Evolutionary conservation across 2,888 invertebrate species (phyloP).

Genomic region (Ischnus inquisitorius): DNA sequence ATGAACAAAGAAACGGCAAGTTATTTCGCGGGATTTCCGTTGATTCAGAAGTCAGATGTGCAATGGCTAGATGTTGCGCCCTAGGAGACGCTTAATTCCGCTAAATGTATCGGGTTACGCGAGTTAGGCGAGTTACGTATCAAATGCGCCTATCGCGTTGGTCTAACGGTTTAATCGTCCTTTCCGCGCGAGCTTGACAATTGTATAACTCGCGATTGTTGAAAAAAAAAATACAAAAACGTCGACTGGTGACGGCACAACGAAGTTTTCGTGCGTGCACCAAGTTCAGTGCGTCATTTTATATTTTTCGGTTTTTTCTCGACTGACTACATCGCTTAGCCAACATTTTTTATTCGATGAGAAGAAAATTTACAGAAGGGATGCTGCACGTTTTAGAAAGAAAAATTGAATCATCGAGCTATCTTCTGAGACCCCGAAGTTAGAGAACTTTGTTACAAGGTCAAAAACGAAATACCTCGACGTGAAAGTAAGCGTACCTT

Average conservation of each 20-base stretch:
- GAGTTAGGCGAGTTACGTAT: constrained; percentile 35
- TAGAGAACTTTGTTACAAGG: no score
- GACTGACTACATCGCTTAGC: no score
- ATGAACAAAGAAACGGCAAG: constrained; percentile 11
- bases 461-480: no score
- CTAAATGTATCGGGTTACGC: constrained; percentile 49
- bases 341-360: no score
- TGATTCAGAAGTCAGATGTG: constrained; percentile 1
- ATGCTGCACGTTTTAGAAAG: no score
- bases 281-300: no score
- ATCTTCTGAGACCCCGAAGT: no score
- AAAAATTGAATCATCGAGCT: no score
- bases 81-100: neutral
- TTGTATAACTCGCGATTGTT: constrained; percentile 34
- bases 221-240: neutral
- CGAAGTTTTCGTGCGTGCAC: no score
- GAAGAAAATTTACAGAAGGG: no score
- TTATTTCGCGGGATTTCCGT: constrained; percentile 29
- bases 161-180: constrained; percentile 24
- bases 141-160: neutral
- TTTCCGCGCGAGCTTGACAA: constrained; percentile 40
- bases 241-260: neutral
- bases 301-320: no score
- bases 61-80: constrained; percentile 14
- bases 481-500: no score